Base-by-base conservation (phyloP, 92 coral and sea anemone genomes). In the Muricea muricata region DNA sequence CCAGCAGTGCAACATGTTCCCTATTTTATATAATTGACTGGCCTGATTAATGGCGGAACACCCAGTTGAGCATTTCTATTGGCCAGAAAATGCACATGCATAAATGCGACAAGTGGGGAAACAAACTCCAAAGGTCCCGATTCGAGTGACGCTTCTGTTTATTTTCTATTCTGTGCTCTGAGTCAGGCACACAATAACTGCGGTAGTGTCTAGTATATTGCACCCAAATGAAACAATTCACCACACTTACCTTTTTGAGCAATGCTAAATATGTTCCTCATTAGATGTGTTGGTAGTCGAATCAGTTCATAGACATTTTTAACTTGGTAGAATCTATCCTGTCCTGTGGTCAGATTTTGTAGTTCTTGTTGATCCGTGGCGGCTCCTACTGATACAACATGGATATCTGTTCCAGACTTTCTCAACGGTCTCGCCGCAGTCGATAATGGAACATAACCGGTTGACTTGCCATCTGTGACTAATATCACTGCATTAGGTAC, bases 381-480 rank as follows among this genome's bases (percentile, higher is more conserved):
- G 0, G 82, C 77, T 47, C 93, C 93, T 20, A 94, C 88, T 28
- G 88, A 92, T 9, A 95, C 82, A 12, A 93, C 93, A 65, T 82
- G 73, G n/a, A 91, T 57, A 65, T 89, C 84, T 47, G 93, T 93
- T 35, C 88, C 87, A 18, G 89, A 34, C 40, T 91, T 90, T 37
- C 87, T 77, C 70, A 95, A 71, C 7, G 88, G 89, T 81, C 89
- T 88, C n/a, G 85, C 92, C 42, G 90, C 92, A 20, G 32, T 74
- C 31, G 65, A 79, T 56, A 93, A 47, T 42, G 95, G 93, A 14
- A 41, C 57, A 29, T 65, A 73, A 29, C 90, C 96, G 35, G 88
- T 63, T 21, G 88, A 88, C 67, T 68, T 70, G 57, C 98, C 97
- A 54, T 97, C 92, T 18, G 96, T 92, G 46, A 95, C 65, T 32